phyloP scores from a whole-genome alignment of 1,140 invertebrate genomes.

The Formica exsecta region DNA sequence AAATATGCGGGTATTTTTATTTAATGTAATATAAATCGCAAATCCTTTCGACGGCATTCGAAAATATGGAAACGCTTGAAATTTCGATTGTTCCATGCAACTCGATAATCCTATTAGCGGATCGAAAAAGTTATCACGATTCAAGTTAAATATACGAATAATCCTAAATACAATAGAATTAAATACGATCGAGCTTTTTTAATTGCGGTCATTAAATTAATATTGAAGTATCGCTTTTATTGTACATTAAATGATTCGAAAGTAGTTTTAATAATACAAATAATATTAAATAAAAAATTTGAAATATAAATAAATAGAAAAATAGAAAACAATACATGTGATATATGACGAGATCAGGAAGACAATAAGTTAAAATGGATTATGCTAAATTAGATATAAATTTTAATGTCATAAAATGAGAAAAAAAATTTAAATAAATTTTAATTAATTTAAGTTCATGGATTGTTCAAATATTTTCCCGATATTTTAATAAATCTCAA shows the following conservation, averaged over 20 bases:
- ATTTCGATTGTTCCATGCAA: constrained; percentile 9
- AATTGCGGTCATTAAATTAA: not conserved
- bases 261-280: not conserved
- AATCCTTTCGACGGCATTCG: not conserved
- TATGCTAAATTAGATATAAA: too few relatives aligned
- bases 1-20: too few relatives aligned
- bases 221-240: not conserved
- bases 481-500: not conserved
- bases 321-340: not conserved
- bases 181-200: not conserved
- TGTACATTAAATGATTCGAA: not conserved
- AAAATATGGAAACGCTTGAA: not conserved
- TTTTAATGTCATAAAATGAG: too few relatives aligned
- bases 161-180: constrained; percentile 11
- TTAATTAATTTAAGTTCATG: too few relatives aligned
- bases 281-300: not conserved
- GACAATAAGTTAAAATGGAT: not conserved
- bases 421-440: too few relatives aligned
- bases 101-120: constrained; percentile 8
- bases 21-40: too few relatives aligned
- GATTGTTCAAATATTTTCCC: not conserved
- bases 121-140: constrained; percentile 24
- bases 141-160: constrained; percentile 1
- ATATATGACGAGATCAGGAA: not conserved
- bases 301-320: not conserved